These are phyloP conservation scores for Trachemys scripta DNA, from an alignment of 2,113 vertebrate species.

Conservation along the genomic window DNA sequence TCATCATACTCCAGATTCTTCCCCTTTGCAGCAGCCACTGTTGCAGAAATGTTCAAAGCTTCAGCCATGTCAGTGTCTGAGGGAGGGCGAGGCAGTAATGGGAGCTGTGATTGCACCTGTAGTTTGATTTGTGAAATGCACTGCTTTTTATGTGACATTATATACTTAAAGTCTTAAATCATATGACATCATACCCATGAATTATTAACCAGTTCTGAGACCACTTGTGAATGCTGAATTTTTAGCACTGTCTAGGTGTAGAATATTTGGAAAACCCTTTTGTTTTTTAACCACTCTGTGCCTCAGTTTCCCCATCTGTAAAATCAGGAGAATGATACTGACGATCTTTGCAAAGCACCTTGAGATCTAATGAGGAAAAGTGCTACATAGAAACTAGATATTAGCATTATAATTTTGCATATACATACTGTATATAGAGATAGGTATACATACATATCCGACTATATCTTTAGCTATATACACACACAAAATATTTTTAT, in stretches of 20 bases:
- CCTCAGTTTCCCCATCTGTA: neutral
- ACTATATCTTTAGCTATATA: fast-evolving
- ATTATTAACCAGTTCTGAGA: neutral
- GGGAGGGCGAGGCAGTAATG: neutral
- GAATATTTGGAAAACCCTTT: neutral
- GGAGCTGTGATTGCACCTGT: neutral
- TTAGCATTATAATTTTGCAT: neutral
- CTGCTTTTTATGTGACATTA: neutral
- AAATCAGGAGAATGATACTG: neutral
- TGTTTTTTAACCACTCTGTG: neutral
- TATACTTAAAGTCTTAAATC: neutral
- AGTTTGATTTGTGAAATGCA: neutral
- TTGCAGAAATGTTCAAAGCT: conserved; percentile 25
- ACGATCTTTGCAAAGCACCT: neutral
- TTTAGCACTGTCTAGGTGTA: neutral
- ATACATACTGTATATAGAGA: neutral
- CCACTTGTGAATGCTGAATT: neutral
- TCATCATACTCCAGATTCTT: neutral
- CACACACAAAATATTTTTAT: neutral
- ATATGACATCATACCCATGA: neutral
- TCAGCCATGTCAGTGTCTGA: neutral
- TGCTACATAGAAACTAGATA: neutral
- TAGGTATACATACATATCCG: neutral
- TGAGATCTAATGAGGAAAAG: neutral
- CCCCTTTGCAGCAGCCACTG: neutral